These are phyloP conservation scores for Trichoplusia ni DNA, from an alignment of 1,140 invertebrate species.

Conservation along the genomic window DNA sequence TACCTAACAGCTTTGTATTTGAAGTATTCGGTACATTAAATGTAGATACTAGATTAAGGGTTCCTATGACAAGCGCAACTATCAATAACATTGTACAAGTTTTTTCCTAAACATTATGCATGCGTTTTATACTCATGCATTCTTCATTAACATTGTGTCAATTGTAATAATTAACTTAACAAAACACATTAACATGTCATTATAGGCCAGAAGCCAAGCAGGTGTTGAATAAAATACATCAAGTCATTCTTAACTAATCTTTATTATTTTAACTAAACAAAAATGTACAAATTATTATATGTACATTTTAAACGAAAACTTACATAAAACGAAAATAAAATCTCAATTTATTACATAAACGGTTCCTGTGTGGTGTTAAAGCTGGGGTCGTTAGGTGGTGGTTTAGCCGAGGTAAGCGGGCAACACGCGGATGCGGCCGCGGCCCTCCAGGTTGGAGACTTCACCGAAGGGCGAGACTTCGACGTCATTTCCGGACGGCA, in stretches of 20 bases:
- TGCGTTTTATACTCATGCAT: background rate
- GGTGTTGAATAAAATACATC: background rate
- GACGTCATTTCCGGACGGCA: conserved; percentile 59
- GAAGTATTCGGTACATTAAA: background rate
- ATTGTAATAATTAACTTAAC: conserved; percentile 14
- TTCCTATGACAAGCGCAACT: background rate
- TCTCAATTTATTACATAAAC: conserved; percentile 9
- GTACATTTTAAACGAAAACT: conserved; percentile 20
- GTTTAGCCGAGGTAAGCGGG: conserved; percentile 69
- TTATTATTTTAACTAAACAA: conserved; percentile 5
- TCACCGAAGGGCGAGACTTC: conserved; percentile 65
- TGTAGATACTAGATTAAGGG: background rate
- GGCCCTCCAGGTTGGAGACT: conserved; percentile 53
- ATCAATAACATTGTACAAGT: background rate
- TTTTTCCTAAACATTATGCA: background rate
- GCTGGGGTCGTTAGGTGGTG: background rate
- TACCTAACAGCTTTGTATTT: background rate
- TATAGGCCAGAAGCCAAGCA: background rate
- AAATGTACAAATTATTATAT: conserved; percentile 7
- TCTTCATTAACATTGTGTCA: background rate
- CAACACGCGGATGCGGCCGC: conserved; percentile 67
- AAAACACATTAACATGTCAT: background rate
- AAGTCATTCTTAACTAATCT: conserved; percentile 1
- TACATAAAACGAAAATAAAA: conserved; percentile 8
- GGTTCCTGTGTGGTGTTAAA: conserved; percentile 2